phyloP scores from a whole-genome alignment of 2,113 vertebrate species.

The Cochlearius cochlearius region DNA sequence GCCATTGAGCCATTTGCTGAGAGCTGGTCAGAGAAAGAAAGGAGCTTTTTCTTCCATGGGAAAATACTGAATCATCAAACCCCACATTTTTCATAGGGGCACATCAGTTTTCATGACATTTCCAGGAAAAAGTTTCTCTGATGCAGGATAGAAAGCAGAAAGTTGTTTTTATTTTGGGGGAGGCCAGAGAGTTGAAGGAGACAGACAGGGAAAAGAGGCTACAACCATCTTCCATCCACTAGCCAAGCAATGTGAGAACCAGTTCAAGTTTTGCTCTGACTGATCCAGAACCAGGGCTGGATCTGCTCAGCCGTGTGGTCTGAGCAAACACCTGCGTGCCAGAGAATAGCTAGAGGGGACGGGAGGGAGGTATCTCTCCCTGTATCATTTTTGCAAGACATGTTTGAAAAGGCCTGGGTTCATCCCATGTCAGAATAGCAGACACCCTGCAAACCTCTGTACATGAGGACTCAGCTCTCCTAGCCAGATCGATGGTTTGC shows the following conservation, averaged over 20 bases:
- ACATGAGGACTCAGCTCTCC: not conserved
- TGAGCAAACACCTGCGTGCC: not conserved
- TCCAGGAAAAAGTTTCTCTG: not conserved
- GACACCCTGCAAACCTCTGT: not conserved
- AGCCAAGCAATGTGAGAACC: not conserved
- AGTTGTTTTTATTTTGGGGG: not conserved
- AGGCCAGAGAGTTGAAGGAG: not conserved
- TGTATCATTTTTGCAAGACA: not conserved
- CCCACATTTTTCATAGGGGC: not conserved
- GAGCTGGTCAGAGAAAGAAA: not conserved
- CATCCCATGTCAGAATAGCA: not conserved
- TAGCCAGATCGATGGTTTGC: not conserved
- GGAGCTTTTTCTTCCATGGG: not conserved
- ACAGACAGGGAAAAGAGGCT: not conserved
- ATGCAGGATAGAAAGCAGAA: not conserved
- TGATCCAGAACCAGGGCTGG: not conserved
- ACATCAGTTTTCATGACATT: not conserved
- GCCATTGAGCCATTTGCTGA: not conserved
- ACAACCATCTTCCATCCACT: not conserved
- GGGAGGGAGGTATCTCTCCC: not conserved
- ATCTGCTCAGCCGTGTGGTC: not conserved
- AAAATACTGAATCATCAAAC: slow-evolving; percentile 33
- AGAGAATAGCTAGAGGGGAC: not conserved
- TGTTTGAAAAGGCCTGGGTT: not conserved
- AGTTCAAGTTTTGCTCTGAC: not conserved